A percentile compares a stretch with the other conserved stretches of the same genome.
Conservation (phyloP, 2,888 invertebrate genomes). For the Hymenopus coronatus region DNA sequence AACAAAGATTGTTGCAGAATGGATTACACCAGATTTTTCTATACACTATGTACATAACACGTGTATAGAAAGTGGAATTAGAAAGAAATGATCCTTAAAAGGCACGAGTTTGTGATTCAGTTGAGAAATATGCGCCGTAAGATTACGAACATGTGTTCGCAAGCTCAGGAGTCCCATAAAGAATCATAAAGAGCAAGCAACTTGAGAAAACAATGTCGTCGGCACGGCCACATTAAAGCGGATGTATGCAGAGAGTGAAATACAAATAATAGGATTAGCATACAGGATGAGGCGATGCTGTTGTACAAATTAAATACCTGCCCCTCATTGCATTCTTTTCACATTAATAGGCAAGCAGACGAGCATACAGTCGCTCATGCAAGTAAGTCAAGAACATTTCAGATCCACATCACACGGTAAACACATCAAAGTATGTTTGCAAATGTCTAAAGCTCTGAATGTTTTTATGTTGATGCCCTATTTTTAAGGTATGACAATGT, state of each 20-base stretch:
- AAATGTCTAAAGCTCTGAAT: too few relatives aligned
- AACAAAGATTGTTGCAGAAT: too few relatives aligned
- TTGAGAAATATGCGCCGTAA: not conserved
- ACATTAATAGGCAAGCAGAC: not conserved
- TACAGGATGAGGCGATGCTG: not conserved
- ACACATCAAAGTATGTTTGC: too few relatives aligned
- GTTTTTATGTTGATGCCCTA: too few relatives aligned
- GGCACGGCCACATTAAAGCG: not conserved
- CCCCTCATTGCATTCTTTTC: not conserved
- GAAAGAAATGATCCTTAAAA: not conserved
- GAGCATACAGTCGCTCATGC: not conserved
- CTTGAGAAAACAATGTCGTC: not conserved
- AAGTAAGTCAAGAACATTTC: not conserved
- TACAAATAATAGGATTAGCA: not conserved
- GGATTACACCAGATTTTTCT: too few relatives aligned
- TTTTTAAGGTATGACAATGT: too few relatives aligned
- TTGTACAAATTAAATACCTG: not conserved
- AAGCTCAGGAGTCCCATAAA: not conserved
- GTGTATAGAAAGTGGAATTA: too few relatives aligned
- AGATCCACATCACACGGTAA: too few relatives aligned
- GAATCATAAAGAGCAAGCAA: not conserved
- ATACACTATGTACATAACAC: too few relatives aligned
- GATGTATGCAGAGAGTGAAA: not conserved
- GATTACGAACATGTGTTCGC: not conserved
- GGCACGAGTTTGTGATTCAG: not conserved